Base-by-base conservation (phyloP, 1,140 invertebrate species). In the Pentalonia nigronervosa region DNA sequence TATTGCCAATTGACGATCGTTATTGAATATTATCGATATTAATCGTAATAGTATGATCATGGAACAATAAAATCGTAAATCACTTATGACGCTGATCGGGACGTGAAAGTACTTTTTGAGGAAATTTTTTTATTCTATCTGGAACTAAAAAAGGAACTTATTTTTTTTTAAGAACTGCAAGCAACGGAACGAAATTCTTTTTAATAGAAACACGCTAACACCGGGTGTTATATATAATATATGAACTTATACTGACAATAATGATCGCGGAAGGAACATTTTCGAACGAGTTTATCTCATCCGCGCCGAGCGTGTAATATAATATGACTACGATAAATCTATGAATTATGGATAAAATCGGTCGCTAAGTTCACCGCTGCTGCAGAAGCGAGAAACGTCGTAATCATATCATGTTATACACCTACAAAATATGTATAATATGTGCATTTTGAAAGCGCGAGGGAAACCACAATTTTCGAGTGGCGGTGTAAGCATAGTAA, bases 331-430 rank as follows among this genome's bases (percentile, higher is more conserved):
- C 17, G 9, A 53, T 89, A 56, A 56, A 89, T 56, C n/a, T 89
- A 89, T 89, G 88, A 89, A 89, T 56, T 56, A 89, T 89, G 88
- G 48, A 89, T 89, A 50, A 50, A 41, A 53, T 30, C 34, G 34
- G 88, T 53, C 20, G 84, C 60, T 41, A 41, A 76, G n/a, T 86
- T 86, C 41, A 47, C 41, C 41, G 41, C 41, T 41, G 47, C 84
- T 86, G 23, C 45, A 86, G 84, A 30, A n/a, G n/a, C 23, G 23
- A 7, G 41, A 41, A 41, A 41, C 41, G 41, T 41, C 41, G 41
- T 41, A 41, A 41, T 41, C 41, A 41, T 21, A 45, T 86, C 41
- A 86, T 47, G 47, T 30, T 47, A 25, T 41, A 36, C 25, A 45
- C 3, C 9, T 30, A 45, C 8, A 8, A 34, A 34, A 14, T 7